Evolutionary conservation across 2,888 invertebrate species (phyloP).

Genomic region (Cephus nigrinus): DNA sequence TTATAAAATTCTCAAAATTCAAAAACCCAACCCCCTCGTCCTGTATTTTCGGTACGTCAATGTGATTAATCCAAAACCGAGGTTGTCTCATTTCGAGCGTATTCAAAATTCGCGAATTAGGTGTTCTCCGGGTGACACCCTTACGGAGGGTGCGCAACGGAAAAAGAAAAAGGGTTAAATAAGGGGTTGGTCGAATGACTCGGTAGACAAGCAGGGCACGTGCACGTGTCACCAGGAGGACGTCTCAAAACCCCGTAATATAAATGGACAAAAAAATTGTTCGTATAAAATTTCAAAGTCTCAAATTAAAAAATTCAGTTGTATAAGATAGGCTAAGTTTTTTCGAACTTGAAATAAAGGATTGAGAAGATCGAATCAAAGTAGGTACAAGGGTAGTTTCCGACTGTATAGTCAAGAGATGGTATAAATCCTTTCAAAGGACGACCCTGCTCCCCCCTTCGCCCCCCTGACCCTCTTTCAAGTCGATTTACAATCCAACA

Average conservation of each 20-base stretch:
- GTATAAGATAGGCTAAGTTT: neutral
- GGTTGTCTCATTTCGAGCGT: too few species aligned
- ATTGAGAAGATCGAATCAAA: neutral
- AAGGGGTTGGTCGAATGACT: too few species aligned
- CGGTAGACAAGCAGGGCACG: too few species aligned
- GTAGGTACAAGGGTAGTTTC: neutral
- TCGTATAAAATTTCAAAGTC: neutral
- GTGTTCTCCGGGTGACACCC: too few species aligned
- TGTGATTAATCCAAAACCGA: too few species aligned
- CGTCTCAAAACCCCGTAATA: neutral
- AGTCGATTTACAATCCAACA: neutral
- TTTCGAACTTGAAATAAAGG: neutral
- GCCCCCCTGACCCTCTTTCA: neutral
- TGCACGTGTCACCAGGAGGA: too few species aligned
- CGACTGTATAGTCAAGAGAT: neutral
- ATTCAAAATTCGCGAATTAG: too few species aligned
- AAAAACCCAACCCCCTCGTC: too few species aligned
- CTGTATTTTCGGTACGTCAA: too few species aligned
- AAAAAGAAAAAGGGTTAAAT: neutral
- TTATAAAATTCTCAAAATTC: too few species aligned
- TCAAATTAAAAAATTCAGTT: neutral
- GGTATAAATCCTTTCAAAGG: neutral
- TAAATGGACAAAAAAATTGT: neutral
- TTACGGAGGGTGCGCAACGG: neutral
- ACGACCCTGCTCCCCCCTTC: neutral